Percentiles rank a stretch among this genome's conserved stretches.
These are phyloP conservation scores for Puffinus mauretanicus DNA, from an alignment of 2,113 vertebrate genomes.

Conservation along the genomic window DNA sequence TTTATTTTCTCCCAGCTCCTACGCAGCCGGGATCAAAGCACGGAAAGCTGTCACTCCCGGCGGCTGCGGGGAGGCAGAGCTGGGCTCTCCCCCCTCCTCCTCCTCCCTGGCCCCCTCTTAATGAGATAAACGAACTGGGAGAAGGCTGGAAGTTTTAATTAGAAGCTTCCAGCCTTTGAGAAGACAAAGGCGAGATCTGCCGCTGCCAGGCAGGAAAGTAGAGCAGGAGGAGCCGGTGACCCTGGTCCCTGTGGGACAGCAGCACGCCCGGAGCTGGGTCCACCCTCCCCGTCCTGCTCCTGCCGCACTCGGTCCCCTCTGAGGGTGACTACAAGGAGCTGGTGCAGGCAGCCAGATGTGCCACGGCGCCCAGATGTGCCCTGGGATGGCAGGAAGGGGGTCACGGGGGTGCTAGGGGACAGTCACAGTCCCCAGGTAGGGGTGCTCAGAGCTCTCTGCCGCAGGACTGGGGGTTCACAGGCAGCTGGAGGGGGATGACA, in stretches of 20 bases:
- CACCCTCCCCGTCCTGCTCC: background rate
- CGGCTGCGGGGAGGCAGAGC: background rate
- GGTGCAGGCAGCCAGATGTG: background rate
- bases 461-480: rapidly evolving
- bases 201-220: background rate
- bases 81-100: background rate
- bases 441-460: background rate
- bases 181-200: background rate
- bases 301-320: rapidly evolving
- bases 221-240: background rate
- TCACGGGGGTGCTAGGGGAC: rapidly evolving
- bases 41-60: background rate
- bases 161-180: background rate
- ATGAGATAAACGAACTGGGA: background rate
- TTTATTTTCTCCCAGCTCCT: background rate
- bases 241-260: background rate
- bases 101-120: background rate
- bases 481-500: too few species aligned
- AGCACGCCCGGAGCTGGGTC: background rate
- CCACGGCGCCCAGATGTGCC: background rate
- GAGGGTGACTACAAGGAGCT: background rate
- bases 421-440: rapidly evolving
- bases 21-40: background rate
- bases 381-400: background rate
- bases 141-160: constrained; percentile 6